Base-by-base conservation (phyloP, 1,140 invertebrate genomes). In the Lethrus apterus region DNA sequence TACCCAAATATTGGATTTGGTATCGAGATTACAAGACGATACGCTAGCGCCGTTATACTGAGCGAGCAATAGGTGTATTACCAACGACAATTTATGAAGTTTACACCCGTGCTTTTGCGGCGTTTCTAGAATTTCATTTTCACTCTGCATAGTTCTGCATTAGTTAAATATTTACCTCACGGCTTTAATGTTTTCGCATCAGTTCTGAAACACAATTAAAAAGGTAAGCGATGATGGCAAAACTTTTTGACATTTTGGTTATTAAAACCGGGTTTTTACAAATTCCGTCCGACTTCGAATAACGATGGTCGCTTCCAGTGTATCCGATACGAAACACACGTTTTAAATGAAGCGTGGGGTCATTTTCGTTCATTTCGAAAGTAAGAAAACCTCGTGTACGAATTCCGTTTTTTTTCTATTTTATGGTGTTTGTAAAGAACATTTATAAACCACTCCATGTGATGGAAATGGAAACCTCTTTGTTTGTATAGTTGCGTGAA, bases 71-170 rank as follows among this genome's bases (percentile, higher is more conserved):
- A 56, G 53, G 31, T 47, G 54, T 44, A 24, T 46, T 35, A 45
- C 36, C 13, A 42, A 42, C 40, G 40, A 42, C 46, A 56, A 55
- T 54, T 56, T 50, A 52, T 53, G 47, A 55, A 55, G 51, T 55
- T 51, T 55, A 55, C 52, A 49, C 55, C 51, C 55, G 55, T 59
- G 36, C 41, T 38, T 52, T 55, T 52, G 52, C 52, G 57, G 52
- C 50, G 46, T 50, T 57, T 55, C 36, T 46, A 40, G 36, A 49
- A 48, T 43, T 42, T 42, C 43, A 38, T 38, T 38, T n/a, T 38
- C 35, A 21, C 35, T 38, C 11, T 21, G 21, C 36, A 18, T 11
- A 21, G 20, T 21, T 38, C 19, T 38, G 35, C 20, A 38, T 38
- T 38, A 38, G n/a, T 38, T 38, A 38, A 38, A 38, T 38, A 38